Evolutionary conservation across 2,113 vertebrate species (phyloP), one percentile per base, ranked within the genome.

Genomic region (Urocynchramus pylzowi): DNA sequence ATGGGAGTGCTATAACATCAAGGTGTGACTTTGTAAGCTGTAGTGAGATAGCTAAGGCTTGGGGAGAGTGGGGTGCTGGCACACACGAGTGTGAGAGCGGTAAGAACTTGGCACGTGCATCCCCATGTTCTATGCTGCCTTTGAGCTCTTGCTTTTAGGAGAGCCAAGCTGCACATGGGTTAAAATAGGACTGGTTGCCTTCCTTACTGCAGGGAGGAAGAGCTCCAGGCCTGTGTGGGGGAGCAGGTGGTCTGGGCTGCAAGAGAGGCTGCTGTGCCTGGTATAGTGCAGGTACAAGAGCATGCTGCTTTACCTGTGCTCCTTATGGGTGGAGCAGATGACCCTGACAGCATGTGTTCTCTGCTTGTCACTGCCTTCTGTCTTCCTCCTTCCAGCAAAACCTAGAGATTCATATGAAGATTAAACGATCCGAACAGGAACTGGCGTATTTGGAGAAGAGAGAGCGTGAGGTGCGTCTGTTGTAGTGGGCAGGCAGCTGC

Each of bases 351-450:
- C 87, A 69, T 81, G 49, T 76, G 35, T 59, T 42, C 59, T 87
- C 59, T 89, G 60, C 53, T 77, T 96, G 76, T 93, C 31, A 11
- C 79, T 87, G 76, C 13, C 75, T 94, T 93, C 82, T 87, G 31
- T 79, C 89, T 96, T 71, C 57, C 17, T 96, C 50, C 83, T 95
- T 77, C 93, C 97, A 99, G 99, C 99, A 99, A 99, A 99, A 99
- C 96, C 98, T 99, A 97, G 99, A 99, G 94, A 99, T 99, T 89
- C 99, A 99, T 64, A 98, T 99, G 81, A 99, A 99, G 97, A 99
- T 99, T 92, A 99, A 99, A 96, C 98, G 97, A 89, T 99, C 99
- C 1, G 99, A 99, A 95, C 99, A 98, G 95, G 99, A 99, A 31
- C 97, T 99, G 35, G 99, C 99, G 3, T 99, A 99, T 67, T 97